These are phyloP conservation scores for Colletes collaris DNA, from an alignment of 2,888 invertebrate genomes.

Conservation along the genomic window DNA sequence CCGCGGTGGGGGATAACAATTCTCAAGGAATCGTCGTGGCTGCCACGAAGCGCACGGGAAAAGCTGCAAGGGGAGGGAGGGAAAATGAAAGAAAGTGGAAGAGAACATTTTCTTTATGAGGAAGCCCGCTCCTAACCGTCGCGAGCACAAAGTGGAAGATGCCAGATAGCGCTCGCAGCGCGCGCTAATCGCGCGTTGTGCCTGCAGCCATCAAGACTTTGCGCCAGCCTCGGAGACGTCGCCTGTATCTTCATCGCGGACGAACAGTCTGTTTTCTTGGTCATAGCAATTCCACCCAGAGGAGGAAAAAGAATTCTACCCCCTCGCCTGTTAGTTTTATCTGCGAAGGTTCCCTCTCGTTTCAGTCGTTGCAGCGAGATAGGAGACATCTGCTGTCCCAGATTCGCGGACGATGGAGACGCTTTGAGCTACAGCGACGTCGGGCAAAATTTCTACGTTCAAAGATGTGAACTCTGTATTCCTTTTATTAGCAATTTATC, in stretches of 20 bases:
- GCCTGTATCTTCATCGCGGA: slow-evolving; percentile 65
- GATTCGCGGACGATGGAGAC: not conserved
- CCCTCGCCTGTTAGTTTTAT: slow-evolving; percentile 31
- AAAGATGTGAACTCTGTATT: too few species aligned
- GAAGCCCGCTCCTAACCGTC: slow-evolving; percentile 49
- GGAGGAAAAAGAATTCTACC: slow-evolving; percentile 18
- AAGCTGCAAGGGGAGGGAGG: not conserved
- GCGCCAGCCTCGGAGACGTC: slow-evolving; percentile 42
- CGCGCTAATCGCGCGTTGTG: slow-evolving; percentile 40
- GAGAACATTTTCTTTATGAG: slow-evolving; percentile 51
- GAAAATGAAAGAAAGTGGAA: not conserved
- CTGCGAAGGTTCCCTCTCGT: slow-evolving; percentile 41
- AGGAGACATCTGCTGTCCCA: slow-evolving; percentile 22
- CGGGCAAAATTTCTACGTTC: not conserved
- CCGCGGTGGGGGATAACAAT: slow-evolving; percentile 26
- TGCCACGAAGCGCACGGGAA: not conserved
- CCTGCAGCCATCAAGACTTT: slow-evolving; percentile 19
- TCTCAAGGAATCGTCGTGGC: slow-evolving; percentile 30
- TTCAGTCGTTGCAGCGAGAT: slow-evolving; percentile 25
- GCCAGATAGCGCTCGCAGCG: slow-evolving; percentile 57
- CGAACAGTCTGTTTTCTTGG: slow-evolving; percentile 29
- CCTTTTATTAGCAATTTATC: too few species aligned
- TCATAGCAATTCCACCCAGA: not conserved
- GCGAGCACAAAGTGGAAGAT: slow-evolving; percentile 69
- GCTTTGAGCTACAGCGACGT: not conserved